Percentiles rank a stretch among this genome's conserved stretches.
phyloP scores from a whole-genome alignment of 2,888 invertebrate species.

The Allolobophora icterica region DNA sequence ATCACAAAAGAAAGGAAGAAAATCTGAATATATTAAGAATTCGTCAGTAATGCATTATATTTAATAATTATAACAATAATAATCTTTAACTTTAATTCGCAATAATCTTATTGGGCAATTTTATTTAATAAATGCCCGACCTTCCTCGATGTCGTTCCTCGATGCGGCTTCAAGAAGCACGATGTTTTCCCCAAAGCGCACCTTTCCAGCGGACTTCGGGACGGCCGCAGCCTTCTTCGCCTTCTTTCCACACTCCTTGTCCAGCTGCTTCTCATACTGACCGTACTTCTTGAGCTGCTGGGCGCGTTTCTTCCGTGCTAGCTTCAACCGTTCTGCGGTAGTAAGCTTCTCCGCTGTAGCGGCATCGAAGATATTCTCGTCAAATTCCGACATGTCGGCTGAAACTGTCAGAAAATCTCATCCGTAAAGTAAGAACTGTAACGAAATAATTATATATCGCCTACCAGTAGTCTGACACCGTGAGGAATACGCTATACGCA shows the following conservation, averaged over 20 bases:
- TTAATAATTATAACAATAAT: no score
- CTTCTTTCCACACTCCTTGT: constrained; percentile 68
- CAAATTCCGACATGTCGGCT: neutral
- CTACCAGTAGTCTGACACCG: neutral
- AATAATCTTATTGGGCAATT: neutral
- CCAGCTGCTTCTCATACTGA: constrained; percentile 85
- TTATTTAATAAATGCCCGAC: constrained; percentile 69
- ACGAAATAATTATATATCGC: neutral
- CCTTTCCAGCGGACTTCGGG: constrained; percentile 48
- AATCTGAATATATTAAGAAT: no score
- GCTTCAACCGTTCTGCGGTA: constrained; percentile 82
- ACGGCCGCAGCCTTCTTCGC: neutral
- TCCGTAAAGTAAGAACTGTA: neutral
- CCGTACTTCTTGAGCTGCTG: constrained; percentile 87
- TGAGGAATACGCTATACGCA: neutral
- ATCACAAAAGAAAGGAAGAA: no score
- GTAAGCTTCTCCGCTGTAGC: constrained; percentile 80
- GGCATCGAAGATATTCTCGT: neutral
- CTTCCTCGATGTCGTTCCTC: constrained; percentile 95
- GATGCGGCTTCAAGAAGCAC: constrained; percentile 95
- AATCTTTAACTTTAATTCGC: no score
- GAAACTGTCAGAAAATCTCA: neutral
- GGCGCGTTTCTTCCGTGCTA: constrained; percentile 84
- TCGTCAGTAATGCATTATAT: no score
- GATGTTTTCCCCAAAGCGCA: constrained; percentile 76